Base-by-base conservation (phyloP, 2,888 invertebrate genomes). In the Protonemura montana region DNA sequence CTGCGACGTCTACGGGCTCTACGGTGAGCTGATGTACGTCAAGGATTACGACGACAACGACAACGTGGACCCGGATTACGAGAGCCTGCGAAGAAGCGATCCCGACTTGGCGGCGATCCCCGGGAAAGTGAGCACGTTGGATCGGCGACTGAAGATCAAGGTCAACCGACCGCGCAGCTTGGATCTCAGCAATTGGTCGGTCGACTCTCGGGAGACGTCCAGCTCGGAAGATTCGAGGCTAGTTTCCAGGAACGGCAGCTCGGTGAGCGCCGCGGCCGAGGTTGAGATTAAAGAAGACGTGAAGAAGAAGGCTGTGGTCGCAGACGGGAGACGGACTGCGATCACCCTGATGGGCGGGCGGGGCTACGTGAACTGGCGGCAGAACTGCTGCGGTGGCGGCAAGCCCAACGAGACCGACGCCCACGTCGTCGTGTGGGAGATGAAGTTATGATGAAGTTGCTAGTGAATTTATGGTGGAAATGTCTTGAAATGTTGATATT, bases 371-470 rank as follows among this genome's bases (percentile, higher is more conserved):
- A 96, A 97, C 91, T 96, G 97, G 95, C 93, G 96, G 86, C 96
- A 96, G 89, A 94, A 95, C 26, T 94, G 95, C 89, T 94, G 95
- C 90, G 88, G 91, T 90, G 85, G 90, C 90, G 93, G 93, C 83
- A 95, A 95, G 87, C 95, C 95, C 82, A 96, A 96, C 91, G 95
- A 95, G 88, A 96, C 94, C 90, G 97, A 97, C 93, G 97, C 98
- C 25, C 97, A 97, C 92, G 95, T 98, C 89, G 95, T 97, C 88
- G 94, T 98, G 84, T 98, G 98, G 97, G 98, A 98, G 91, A 95
- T 95, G 92, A 96, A 96, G 90, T 94, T 95, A 93, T 95, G 94
- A 94, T 35, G 35, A 35, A 3, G 35, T 35, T 10, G 10, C 10
- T 3, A 35, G 10, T 10, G 10, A 10, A 6, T 3, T 10, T 35